These are phyloP conservation scores for Vanessa cardui DNA, from an alignment of 2,888 invertebrate species.

Conservation along the genomic window DNA sequence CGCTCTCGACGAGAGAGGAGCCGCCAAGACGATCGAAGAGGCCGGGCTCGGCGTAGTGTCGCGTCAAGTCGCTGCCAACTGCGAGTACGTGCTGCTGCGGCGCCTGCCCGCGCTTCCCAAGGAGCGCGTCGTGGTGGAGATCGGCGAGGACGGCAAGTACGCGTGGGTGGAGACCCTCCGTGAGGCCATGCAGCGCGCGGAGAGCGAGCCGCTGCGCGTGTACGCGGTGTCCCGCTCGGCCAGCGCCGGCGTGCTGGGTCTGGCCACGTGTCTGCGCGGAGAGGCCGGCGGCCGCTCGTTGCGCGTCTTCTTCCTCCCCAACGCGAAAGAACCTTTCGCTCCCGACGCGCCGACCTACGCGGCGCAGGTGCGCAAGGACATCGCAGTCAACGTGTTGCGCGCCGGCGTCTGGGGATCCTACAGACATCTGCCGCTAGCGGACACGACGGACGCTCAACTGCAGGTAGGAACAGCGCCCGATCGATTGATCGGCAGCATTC, in stretches of 20 bases:
- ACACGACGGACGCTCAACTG: constrained; percentile 60
- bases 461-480: constrained; percentile 65
- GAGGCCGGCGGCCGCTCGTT: constrained; percentile 93
- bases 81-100: constrained; percentile 86
- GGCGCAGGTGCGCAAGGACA: constrained; percentile 87
- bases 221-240: constrained; percentile 87
- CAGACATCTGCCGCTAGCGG: constrained; percentile 89
- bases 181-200: constrained; percentile 86
- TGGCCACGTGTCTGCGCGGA: constrained; percentile 94
- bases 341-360: constrained; percentile 82
- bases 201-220: constrained; percentile 83
- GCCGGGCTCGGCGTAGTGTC: constrained; percentile 61
- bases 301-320: constrained; percentile 88
- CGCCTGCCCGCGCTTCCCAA: constrained; percentile 74
- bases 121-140: constrained; percentile 81
- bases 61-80: constrained; percentile 79
- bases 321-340: constrained; percentile 84
- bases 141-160: constrained; percentile 86
- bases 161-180: constrained; percentile 93
- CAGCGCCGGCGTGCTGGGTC: constrained; percentile 91
- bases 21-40: constrained; percentile 56
- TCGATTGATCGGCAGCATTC: too few species aligned
- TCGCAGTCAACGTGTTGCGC: constrained; percentile 92
- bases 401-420: constrained; percentile 93
- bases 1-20: constrained; percentile 66